phyloP scores from a whole-genome alignment of 2,888 invertebrate genomes.

The Zhengitettix transpicula region DNA sequence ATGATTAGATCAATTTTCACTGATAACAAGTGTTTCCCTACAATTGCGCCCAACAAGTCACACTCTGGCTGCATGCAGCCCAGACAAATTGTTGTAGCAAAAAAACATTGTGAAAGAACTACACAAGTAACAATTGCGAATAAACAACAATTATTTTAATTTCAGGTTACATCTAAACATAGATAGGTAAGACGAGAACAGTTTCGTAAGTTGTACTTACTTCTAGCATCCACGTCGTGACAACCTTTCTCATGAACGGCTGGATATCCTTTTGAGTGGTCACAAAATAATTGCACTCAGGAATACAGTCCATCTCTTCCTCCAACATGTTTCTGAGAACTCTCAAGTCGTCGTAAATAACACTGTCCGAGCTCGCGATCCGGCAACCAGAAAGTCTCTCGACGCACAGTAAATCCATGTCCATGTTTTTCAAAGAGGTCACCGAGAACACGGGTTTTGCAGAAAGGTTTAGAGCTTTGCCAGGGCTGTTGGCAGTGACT shows the following conservation, averaged over 20 bases:
- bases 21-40: too few species aligned
- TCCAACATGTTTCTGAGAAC: not conserved
- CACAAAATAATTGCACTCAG: not conserved
- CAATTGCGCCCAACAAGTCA: too few species aligned
- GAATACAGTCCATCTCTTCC: not conserved
- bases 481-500: too few species aligned
- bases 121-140: conserved; percentile 17
- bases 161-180: too few species aligned
- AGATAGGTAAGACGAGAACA: too few species aligned
- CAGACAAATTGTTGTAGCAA: too few species aligned
- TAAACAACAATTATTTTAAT: too few species aligned
- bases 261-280: not conserved
- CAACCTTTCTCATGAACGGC: not conserved
- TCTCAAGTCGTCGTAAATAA: not conserved
- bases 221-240: not conserved
- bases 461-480: too few species aligned
- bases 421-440: not conserved
- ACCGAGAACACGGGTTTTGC: too few species aligned
- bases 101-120: conserved; percentile 15
- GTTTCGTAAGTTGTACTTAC: not conserved
- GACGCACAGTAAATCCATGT: not conserved
- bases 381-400: not conserved
- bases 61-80: too few species aligned
- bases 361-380: not conserved
- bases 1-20: too few species aligned